Evolutionary conservation across 2,797 vertebrate genomes (phyloP).

Genomic region (Hemitrygon akajei): DNA sequence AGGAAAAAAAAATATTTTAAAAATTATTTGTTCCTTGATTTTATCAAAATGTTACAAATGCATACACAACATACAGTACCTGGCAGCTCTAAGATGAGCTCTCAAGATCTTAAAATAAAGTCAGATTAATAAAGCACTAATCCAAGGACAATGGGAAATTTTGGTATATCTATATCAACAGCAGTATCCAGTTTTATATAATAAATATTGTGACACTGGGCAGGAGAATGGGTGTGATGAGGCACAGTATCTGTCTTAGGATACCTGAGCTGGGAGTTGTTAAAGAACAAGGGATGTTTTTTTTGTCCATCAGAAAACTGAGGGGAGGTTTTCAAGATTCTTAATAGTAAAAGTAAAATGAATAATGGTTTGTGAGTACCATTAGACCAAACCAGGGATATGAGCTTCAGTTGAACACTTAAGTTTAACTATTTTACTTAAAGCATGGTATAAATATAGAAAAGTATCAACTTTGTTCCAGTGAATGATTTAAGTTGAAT

Average conservation of each 20-base stretch:
- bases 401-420: background rate
- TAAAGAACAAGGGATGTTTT: background rate
- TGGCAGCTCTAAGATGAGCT: background rate
- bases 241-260: background rate
- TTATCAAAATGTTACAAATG: background rate
- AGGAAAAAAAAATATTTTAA: background rate
- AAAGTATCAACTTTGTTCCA: background rate
- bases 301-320: background rate
- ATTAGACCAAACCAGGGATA: background rate
- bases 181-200: background rate
- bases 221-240: background rate
- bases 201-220: background rate
- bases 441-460: background rate
- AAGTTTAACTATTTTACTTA: background rate
- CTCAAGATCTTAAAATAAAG: background rate
- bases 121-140: background rate
- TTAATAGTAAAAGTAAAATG: background rate
- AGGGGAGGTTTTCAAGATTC: background rate
- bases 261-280: background rate
- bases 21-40: background rate
- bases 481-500: background rate
- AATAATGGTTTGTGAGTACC: background rate
- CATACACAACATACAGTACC: background rate
- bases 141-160: background rate
- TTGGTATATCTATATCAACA: background rate